These are phyloP conservation scores for Xanthia togata DNA, from an alignment of 2,888 invertebrate species.

Conservation along the genomic window DNA sequence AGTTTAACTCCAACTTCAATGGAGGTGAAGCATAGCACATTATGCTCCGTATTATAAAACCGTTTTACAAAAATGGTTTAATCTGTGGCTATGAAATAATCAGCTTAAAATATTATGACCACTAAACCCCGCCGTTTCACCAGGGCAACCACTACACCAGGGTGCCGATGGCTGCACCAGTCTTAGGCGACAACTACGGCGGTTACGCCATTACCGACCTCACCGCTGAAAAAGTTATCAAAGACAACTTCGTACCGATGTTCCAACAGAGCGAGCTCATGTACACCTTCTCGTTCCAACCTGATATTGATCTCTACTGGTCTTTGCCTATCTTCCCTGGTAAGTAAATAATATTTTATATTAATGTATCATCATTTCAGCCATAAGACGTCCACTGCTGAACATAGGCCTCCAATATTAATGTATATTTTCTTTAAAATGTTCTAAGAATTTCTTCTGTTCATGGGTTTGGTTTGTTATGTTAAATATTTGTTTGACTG, in stretches of 20 bases:
- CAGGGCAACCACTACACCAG: constrained; percentile 81
- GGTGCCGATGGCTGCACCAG: constrained; percentile 81
- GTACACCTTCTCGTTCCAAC: constrained; percentile 80
- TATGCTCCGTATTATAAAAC: constrained; percentile 1
- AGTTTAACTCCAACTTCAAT: background rate
- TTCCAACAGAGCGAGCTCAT: constrained; percentile 83
- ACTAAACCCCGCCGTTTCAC: background rate
- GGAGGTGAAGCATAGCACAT: background rate
- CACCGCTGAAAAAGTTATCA: constrained; percentile 77
- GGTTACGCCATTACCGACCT: constrained; percentile 84
- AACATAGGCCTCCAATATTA: too few relatives aligned
- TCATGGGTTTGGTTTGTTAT: background rate
- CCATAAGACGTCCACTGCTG: too few relatives aligned
- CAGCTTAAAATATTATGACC: background rate
- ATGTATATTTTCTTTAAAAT: background rate
- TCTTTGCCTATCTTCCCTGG: constrained; percentile 86
- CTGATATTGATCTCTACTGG: constrained; percentile 82
- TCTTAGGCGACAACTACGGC: constrained; percentile 83
- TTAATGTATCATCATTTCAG: too few relatives aligned
- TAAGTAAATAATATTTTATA: constrained; percentile 63
- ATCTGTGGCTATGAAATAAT: background rate
- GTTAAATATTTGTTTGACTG: constrained; percentile 4
- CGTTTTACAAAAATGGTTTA: background rate
- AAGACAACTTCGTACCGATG: constrained; percentile 81
- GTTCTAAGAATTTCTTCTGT: background rate